Percentiles rank a stretch among this genome's conserved stretches.
Conservation (phyloP, 2,797 vertebrate species). For the Sarcoramphus papa region DNA sequence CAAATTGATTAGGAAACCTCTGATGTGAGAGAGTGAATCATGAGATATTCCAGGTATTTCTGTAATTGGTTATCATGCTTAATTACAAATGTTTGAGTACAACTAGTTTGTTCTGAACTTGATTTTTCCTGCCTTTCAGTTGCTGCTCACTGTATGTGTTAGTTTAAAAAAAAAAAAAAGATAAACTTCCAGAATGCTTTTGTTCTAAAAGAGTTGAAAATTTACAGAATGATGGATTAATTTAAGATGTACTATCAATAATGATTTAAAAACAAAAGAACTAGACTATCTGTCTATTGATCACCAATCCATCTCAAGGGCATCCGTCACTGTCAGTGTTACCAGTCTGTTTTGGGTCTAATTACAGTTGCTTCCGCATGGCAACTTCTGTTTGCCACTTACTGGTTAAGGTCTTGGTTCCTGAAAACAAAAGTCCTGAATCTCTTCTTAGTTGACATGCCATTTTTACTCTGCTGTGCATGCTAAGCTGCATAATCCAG, state of each 20-base stretch:
- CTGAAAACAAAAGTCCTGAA: not conserved
- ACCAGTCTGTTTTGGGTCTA: not conserved
- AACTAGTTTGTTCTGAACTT: conserved; percentile 68
- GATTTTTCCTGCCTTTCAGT: conserved; percentile 59
- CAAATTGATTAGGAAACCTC: conserved; percentile 75
- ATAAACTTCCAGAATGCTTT: conserved; percentile 1
- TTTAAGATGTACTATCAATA: conserved; percentile 55
- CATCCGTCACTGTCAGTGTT: not conserved
- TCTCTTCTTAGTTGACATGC: not conserved
- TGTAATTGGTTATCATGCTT: conserved; percentile 77
- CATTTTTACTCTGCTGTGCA: not conserved
- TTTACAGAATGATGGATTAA: conserved; percentile 55
- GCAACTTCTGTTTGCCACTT: not conserved
- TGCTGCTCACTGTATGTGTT: conserved; percentile 5
- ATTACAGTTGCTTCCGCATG: not conserved
- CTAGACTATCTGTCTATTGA: conserved; percentile 27
- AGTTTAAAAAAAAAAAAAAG: not conserved
- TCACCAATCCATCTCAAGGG: conserved; percentile 5
- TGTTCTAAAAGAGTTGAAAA: conserved; percentile 32
- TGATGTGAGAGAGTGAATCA: conserved; percentile 69
- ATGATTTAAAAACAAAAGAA: conserved; percentile 41
- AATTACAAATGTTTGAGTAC: conserved; percentile 74
- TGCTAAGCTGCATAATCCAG: not conserved
- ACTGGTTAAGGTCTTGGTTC: not conserved
- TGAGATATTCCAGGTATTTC: conserved; percentile 72